Evolutionary conservation across 2,797 vertebrate species (phyloP).

Genomic region (Coreius guichenoti): DNA sequence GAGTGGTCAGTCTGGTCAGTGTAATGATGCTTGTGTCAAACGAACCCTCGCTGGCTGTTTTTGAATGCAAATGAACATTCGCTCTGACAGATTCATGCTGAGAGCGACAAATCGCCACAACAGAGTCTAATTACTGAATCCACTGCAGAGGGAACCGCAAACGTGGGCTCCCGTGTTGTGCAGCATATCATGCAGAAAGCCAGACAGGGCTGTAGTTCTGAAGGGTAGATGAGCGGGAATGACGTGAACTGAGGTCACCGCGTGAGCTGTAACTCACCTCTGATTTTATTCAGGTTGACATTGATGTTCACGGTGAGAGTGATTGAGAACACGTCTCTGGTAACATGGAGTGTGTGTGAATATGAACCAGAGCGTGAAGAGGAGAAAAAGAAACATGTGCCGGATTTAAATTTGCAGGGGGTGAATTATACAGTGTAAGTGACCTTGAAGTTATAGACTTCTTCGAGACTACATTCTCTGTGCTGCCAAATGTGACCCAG

Average conservation of each 20-base stretch:
- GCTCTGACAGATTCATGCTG: conserved; percentile 60
- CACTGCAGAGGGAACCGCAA: background rate
- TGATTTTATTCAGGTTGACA: conserved; percentile 49
- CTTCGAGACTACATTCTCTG: background rate
- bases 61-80: conserved; percentile 60
- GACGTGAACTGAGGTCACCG: conserved; percentile 39
- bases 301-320: conserved; percentile 29
- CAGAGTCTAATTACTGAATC: conserved; percentile 62
- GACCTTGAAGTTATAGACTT: conserved; percentile 13
- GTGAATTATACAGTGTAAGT: background rate
- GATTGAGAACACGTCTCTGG: conserved; percentile 29
- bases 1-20: conserved; percentile 56
- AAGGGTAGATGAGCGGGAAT: conserved; percentile 41
- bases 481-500: background rate
- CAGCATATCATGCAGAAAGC: conserved; percentile 38
- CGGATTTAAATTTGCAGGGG: background rate
- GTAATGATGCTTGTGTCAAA: conserved; percentile 65
- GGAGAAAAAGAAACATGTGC: background rate
- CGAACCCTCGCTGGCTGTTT: conserved; percentile 63
- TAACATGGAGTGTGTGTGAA: conserved; percentile 24
- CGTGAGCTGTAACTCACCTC: conserved; percentile 11
- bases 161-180: conserved; percentile 18
- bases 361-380: conserved; percentile 34
- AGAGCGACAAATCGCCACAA: conserved; percentile 57
- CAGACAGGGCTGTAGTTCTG: conserved; percentile 20